Evolutionary conservation across 92 coral and sea anemone genomes (phyloP).

Genomic region (Metridium senile): DNA sequence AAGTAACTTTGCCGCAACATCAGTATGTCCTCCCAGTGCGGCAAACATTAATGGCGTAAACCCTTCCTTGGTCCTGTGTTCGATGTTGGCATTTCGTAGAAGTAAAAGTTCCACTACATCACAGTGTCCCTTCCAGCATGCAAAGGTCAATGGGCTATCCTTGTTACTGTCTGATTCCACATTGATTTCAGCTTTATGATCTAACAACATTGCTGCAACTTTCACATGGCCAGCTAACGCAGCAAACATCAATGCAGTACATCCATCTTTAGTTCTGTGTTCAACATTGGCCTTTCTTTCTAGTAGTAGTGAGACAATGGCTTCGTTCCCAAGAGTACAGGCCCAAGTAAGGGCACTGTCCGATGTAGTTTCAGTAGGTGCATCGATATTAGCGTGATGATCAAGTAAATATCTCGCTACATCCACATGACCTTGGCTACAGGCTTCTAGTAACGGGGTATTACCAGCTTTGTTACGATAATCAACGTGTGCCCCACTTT

Average conservation of each 20-base stretch:
- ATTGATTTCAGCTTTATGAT: slow-evolving; percentile 93
- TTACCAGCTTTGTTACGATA: slow-evolving; percentile 99
- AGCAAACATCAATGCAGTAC: slow-evolving; percentile 99
- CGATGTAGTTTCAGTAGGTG: slow-evolving; percentile 99
- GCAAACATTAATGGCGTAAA: slow-evolving; percentile 99
- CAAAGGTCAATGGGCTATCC: slow-evolving; percentile 99
- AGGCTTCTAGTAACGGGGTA: slow-evolving; percentile 96
- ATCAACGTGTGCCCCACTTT: slow-evolving; percentile 99
- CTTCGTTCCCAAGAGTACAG: slow-evolving; percentile 98
- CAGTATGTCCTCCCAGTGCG: slow-evolving; percentile 98
- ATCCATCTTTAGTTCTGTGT: slow-evolving; percentile 99
- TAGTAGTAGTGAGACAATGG: slow-evolving; percentile 88
- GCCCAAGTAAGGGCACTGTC: slow-evolving; percentile 99
- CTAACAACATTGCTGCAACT: slow-evolving; percentile 97
- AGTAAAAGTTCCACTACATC: slow-evolving; percentile 94
- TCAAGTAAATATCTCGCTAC: slow-evolving; percentile 97
- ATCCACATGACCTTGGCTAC: slow-evolving; percentile 98
- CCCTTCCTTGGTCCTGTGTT: slow-evolving; percentile 99
- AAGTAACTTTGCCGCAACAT: slow-evolving; percentile 92
- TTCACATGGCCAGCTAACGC: slow-evolving; percentile 99
- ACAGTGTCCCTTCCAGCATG: slow-evolving; percentile 99
- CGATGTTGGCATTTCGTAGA: slow-evolving; percentile 94
- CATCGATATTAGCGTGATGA: slow-evolving; percentile 95
- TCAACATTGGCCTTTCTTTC: slow-evolving; percentile 89
- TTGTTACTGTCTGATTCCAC: slow-evolving; percentile 99